Conservation (phyloP, 2,113 vertebrate genomes). For the Pygoscelis antarcticus region DNA sequence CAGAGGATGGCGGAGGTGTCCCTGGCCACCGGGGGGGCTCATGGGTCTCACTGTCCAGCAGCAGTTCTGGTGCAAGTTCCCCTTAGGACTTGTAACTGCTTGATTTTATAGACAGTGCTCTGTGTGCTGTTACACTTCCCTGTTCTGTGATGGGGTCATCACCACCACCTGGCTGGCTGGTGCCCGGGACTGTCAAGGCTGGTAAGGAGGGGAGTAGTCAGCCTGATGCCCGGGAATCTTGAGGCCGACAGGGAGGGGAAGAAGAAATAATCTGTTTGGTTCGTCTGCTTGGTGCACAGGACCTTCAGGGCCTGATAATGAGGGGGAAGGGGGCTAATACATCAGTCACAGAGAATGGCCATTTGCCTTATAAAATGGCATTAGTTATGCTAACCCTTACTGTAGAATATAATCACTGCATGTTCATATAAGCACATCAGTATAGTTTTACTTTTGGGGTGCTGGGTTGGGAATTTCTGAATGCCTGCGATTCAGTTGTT, state of each 20-base stretch:
- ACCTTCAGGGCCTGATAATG: background rate
- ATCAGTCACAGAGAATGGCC: background rate
- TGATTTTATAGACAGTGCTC: background rate
- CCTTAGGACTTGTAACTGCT: background rate
- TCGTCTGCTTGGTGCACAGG: background rate
- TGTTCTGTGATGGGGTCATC: background rate
- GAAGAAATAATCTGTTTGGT: background rate
- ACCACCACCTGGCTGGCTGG: background rate
- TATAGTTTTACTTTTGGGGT: background rate
- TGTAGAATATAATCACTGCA: background rate
- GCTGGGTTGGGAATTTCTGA: background rate
- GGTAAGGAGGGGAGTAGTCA: background rate
- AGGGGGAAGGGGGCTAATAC: background rate
- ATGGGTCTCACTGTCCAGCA: background rate
- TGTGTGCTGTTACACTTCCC: no score
- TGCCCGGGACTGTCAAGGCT: background rate
- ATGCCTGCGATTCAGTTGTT: background rate
- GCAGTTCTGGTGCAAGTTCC: background rate
- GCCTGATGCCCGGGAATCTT: background rate
- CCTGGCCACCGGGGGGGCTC: rapidly evolving
- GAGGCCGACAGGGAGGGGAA: background rate
- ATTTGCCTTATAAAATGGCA: background rate
- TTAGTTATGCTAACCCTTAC: background rate
- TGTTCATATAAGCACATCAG: background rate
- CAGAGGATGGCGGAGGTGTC: rapidly evolving